These are phyloP conservation scores for Chymomyza amoena DNA, from an alignment of 2,888 invertebrate genomes.

Conservation along the genomic window DNA sequence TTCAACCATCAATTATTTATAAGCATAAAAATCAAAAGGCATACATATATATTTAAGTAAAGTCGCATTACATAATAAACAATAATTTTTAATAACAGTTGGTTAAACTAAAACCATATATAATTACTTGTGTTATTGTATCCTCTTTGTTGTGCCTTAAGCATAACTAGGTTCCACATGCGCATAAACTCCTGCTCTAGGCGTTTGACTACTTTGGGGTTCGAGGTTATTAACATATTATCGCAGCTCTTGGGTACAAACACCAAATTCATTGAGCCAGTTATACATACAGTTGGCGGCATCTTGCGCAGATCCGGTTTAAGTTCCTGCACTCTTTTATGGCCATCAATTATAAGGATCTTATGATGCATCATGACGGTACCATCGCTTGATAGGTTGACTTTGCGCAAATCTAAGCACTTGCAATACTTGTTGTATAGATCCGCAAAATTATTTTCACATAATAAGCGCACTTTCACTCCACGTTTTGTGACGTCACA, in stretches of 20 bases:
- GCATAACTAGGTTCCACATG: conserved; percentile 13
- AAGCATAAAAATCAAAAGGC: neutral
- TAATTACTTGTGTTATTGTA: neutral
- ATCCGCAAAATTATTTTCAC: conserved; percentile 6
- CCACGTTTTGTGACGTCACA: conserved; percentile 14
- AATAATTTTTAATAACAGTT: conserved; percentile 13
- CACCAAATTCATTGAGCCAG: conserved; percentile 32
- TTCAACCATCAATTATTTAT: neutral
- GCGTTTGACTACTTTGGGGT: conserved; percentile 4
- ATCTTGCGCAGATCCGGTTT: neutral
- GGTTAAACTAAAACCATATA: too few species aligned
- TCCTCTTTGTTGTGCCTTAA: neutral
- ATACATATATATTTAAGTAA: neutral
- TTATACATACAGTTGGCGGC: neutral
- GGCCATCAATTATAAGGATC: conserved; percentile 33
- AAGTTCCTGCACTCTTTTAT: conserved; percentile 1
- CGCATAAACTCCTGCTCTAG: conserved; percentile 25
- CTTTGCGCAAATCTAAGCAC: neutral
- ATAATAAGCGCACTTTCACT: conserved; percentile 23
- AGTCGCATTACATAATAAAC: conserved; percentile 21
- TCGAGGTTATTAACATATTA: conserved; percentile 20
- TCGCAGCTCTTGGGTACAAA: conserved; percentile 16
- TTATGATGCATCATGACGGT: conserved; percentile 31
- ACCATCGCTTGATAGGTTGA: neutral
- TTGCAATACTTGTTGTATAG: neutral